Base-by-base conservation (phyloP, 2,113 vertebrate species). In the Macrotus californicus region DNA sequence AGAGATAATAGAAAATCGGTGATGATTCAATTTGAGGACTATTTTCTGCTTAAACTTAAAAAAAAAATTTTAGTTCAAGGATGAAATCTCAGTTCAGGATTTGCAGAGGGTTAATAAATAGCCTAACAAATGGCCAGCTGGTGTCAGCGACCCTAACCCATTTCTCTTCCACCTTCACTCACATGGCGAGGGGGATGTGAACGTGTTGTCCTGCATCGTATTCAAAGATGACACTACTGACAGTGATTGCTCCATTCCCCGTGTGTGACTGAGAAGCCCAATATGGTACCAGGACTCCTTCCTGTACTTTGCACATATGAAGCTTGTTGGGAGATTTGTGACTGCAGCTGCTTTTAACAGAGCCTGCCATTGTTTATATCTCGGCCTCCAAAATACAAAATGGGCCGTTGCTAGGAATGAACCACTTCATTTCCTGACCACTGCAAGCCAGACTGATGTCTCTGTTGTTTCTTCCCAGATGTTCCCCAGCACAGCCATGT, bases 361-460 rank as follows among this genome's bases (percentile, higher is more conserved):
- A 93, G 93, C 64, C 82, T 91, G 85, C 86, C 91, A 86, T 97
- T 97, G 97, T 97, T 97, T 97, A 97, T 96, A 89, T 97, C 95
- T 96, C 93, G 75, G 82, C 95, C 96, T 97, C 97, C 96, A 96
- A 97, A 96, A 93, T 92, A 97, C 93, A 96, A 91, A 97, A 96
- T 92, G 96, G 84, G 80, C 84, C 39, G 80, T 97, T 85, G 87
- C 95, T 96, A 91, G 93, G 96, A 48, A 39, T 73, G 97, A 48
- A 0, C 73, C 97, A 61, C 93, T 97, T 94, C 95, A 97, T 93
- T 97, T 96, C 93, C 95, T 96, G 89, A 94, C 72, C 46, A 36
- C 75, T 89, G 91, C 89, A 97, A 97, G 98, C 96, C 97, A 97
- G 96, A 77, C 77, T 19, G 48, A 39, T 80, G 94, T 97, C 96